Base-by-base conservation (phyloP, 2,797 vertebrate genomes). In the Bradypodion pumilum region DNA sequence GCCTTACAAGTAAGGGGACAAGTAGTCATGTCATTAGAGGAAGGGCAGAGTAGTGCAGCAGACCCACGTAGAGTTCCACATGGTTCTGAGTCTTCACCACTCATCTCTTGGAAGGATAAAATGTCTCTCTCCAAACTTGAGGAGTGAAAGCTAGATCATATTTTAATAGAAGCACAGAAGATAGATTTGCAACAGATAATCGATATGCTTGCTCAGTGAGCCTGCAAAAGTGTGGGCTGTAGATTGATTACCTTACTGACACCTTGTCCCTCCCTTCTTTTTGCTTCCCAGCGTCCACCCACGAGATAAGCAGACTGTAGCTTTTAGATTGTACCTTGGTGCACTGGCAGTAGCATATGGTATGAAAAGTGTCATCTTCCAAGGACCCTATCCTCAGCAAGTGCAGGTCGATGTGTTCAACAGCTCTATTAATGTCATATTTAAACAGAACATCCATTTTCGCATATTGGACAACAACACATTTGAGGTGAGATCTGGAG, bases 251-350 rank as follows among this genome's bases (percentile, higher is more conserved):
- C 7, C 21, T 42, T n/a, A 15, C 29, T 46, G 16, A 15, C 21
- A 13, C 56, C 35, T 2, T 44, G 13, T 19, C 29, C 1, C n/a
- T 8, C 37, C 32, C 49, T 56, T 62, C 4, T 62, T 19, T 52
- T 46, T 62, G 83, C 52, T 82, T 81, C 74, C 4, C 90, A 99
- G 98, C 25, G 94, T 98, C 91, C 98, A 99, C 89, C 98, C 98
- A 2, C 91, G 96, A 35, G 96, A 98, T 93, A 99, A 99, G 90
- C 96, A 97, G 94, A 97, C 95, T 0, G 97, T 99, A 52, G 97
- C 97, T 0, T 93, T 93, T 78, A 94, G 98, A 56, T 91, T 99
- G 91, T 93, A 94, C 5, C 82, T 99, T 76, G 98, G 98, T 0
- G 98, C 98, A 19, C 94, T 95, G 76, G 97, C 97, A 2, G 93